A percentile compares a stretch with the other conserved stretches of the same genome.
These are phyloP conservation scores for Pseudotriccus pelzelni DNA, from an alignment of 2,797 vertebrate genomes.

Conservation along the genomic window DNA sequence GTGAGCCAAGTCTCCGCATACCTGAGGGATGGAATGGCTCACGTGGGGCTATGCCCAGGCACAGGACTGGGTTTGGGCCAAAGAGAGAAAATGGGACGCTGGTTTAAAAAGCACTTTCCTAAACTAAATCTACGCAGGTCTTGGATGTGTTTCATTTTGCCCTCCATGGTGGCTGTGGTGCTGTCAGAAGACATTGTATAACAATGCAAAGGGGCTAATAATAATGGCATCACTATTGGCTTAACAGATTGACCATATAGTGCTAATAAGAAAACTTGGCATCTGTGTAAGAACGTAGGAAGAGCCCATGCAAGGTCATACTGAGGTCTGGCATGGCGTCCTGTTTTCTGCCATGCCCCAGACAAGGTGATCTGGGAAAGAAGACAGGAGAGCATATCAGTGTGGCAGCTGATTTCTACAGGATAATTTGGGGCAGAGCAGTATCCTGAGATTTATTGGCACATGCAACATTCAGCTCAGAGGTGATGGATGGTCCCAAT, in stretches of 20 bases:
- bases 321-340: not conserved
- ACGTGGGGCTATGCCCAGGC: not conserved
- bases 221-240: not conserved
- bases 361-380: not conserved
- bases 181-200: not conserved
- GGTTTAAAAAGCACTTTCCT: not conserved
- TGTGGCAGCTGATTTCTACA: not conserved
- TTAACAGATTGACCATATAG: not conserved
- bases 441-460: not conserved
- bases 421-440: not conserved
- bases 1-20: accelerated
- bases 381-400: not conserved
- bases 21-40: not conserved
- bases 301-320: not conserved
- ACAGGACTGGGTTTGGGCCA: not conserved
- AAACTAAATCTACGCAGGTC: not conserved
- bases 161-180: not conserved
- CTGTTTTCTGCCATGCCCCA: not conserved
- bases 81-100: not conserved
- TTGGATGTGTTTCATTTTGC: not conserved
- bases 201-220: not conserved
- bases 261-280: not conserved
- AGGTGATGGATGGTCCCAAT: not conserved
- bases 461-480: accelerated
- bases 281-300: not conserved